Base-by-base conservation (phyloP, 2,888 invertebrate genomes). In the Elysia crispata region DNA sequence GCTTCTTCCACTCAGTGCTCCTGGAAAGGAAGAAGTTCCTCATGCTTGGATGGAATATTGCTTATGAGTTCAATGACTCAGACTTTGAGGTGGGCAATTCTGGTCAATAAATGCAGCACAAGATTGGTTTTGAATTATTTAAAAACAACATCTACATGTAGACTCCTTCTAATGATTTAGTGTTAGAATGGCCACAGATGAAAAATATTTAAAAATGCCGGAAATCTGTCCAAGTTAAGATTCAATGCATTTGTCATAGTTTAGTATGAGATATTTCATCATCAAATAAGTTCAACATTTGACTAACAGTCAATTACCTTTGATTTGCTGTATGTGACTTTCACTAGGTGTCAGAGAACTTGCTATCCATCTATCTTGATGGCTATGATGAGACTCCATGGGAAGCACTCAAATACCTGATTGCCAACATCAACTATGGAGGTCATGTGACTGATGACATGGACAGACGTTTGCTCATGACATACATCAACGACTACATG, bases 341-440 rank as follows among this genome's bases (percentile, higher is more conserved):
- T 25, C 69, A 77, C 0, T 85, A 92, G 91, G 91, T 91, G 62
- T 92, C 97, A 0, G 97, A 97, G 92, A 95, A 95, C 89, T 92
- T 97, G 15, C 92, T 97, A n/a, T 94, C 95, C 23, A 95, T 96
- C 76, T 97, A 97, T 91, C 92, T 97, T 77, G 96, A 96, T 87
- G 96, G 97, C 89, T 97, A 97, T 91, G 94, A 95, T n/a, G 95
- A 95, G 20, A 97, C 96, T 0, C 97, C 97, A 0, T 97, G 97
- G 96, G 97, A 96, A 88, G 97, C 97, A 0, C 92, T 97, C 72
- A 96, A 97, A 86, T 97, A 96, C 91, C 93, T 97, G 82, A 96
- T 97, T 90, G 96, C 97, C 0, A 96, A 95, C 86, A 96, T 97
- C 85, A 97, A 96, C 93, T 97, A 97, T 90, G 97, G 97, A 50